Evolutionary conservation across 2,888 invertebrate species (phyloP), one percentile per base, ranked within the genome.

Genomic region (Calameuta filiformis): DNA sequence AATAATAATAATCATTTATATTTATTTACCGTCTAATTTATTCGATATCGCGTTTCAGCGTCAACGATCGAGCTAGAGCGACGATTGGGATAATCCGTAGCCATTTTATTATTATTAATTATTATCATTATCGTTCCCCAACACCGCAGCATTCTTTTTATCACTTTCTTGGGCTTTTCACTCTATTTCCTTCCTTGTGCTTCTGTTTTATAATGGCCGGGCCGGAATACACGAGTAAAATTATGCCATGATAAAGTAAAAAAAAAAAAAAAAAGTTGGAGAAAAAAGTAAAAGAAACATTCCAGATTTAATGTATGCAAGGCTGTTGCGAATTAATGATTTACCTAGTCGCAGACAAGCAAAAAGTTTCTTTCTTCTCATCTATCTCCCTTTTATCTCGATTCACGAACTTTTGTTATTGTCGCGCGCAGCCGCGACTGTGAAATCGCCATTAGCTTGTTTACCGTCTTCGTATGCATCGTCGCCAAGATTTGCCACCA

Each of bases 11-110:
- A 80, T 75, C 77, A 77, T 84, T 56, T 83, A 80, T 85, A 86
- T 86, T 86, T 86, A 86, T 86, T 86, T 84, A 84, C 83, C 82
- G 79, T 77, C 80, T 86, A 83, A 86, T 86, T 85, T 83, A 84
- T 85, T 86, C 37, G 37, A 35, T 30, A 11, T 35, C 74, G 37
- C 30, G n/a, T 74, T 15, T 35, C n/a, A 3, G 23, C 35, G 74
- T 15, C 3, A n/a, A 23, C 23, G 9, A 56, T 56, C 9, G 23
- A 15, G 6, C 15, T 15, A 40, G 40, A 40, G 9, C 23, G 56
- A 56, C 56, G 56, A 56, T 56, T 56, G 6, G 15, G 23, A 9
- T 56, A 1, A 56, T 23, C 56, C 23, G 56, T 56, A 56, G 56
- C 9, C 15, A 15, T 56, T 56, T 56, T 23, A 56, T 56, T 56